These are phyloP conservation scores for Echinometra lucunter DNA, from an alignment of 53 echinoderm and acorn worm genomes.

Conservation along the genomic window DNA sequence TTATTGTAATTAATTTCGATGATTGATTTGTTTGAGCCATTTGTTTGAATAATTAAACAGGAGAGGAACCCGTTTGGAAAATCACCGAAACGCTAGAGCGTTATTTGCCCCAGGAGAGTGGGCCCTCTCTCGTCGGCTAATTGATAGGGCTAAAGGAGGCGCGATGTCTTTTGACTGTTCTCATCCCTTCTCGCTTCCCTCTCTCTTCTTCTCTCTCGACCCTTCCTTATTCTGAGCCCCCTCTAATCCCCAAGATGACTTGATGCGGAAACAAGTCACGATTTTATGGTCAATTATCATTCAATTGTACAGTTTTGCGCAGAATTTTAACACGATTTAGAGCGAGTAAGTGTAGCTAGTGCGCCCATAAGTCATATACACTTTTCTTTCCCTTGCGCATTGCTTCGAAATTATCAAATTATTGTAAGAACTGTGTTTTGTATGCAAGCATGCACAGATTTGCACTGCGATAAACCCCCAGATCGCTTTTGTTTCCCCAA, in stretches of 20 bases:
- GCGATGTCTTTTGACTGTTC: conserved; percentile 13
- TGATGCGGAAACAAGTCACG: conserved; percentile 62
- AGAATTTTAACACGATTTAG: conserved; percentile 51
- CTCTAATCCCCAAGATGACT: not conserved
- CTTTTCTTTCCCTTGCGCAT: not conserved
- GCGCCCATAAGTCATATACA: conserved; percentile 39
- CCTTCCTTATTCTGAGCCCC: not conserved
- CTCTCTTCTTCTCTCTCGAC: not conserved
- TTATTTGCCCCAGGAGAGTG: conserved; percentile 55
- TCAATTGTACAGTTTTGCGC: conserved; percentile 62
- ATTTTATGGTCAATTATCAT: conserved; percentile 61
- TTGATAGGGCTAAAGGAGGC: conserved; percentile 67
- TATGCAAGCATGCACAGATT: not conserved
- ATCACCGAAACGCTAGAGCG: conserved; percentile 51
- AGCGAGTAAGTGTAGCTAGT: conserved; percentile 16
- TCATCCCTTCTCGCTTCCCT: conserved; percentile 10
- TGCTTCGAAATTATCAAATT: not conserved
- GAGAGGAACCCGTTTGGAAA: conserved; percentile 45
- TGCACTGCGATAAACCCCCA: not conserved
- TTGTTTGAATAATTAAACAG: conserved; percentile 68
- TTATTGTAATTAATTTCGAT: conserved; percentile 72
- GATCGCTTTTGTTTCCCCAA: not conserved
- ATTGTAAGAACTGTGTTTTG: not conserved
- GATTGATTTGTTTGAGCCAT: conserved; percentile 67
- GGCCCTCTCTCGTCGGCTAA: conserved; percentile 64